Evolutionary conservation across 2,797 vertebrate genomes (phyloP).

Genomic region (Gadopsis marmoratus): DNA sequence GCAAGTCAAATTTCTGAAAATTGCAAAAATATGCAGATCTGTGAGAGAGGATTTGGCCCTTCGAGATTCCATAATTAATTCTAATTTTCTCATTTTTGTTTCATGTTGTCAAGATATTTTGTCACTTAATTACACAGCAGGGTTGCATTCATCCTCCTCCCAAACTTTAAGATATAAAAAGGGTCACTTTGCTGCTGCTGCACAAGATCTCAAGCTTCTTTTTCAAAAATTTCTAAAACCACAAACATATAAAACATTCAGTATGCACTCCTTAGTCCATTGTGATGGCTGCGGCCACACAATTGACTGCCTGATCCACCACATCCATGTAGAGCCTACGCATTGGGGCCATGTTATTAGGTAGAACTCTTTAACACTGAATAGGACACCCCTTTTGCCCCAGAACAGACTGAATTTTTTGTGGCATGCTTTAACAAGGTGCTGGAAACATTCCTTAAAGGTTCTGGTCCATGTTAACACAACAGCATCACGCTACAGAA

Average conservation of each 20-base stretch:
- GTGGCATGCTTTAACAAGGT: not conserved
- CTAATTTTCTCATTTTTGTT: constrained; percentile 57
- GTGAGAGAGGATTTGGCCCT: constrained; percentile 45
- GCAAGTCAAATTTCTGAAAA: constrained; percentile 75
- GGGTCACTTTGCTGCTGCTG: not conserved
- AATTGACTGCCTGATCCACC: too few species aligned
- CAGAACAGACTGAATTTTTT: not conserved
- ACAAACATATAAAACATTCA: not conserved
- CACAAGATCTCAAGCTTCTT: not conserved
- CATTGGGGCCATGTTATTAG: not conserved
- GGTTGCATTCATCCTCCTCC: constrained; percentile 25
- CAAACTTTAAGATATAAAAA: not conserved
- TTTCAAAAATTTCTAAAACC: not conserved
- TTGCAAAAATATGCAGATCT: constrained; percentile 72
- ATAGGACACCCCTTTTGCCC: not conserved
- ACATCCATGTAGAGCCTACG: not conserved
- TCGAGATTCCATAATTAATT: constrained; percentile 66
- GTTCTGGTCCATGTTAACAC: constrained; percentile 31
- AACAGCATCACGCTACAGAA: constrained; percentile 56
- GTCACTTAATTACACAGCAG: constrained; percentile 57
- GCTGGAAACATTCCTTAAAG: not conserved
- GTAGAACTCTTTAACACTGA: not conserved
- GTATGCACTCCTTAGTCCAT: not conserved
- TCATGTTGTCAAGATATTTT: constrained; percentile 65
- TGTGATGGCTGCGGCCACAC: too few species aligned